These are phyloP conservation scores for Dryomyza anilis DNA, from an alignment of 2,888 invertebrate genomes.

Conservation along the genomic window DNA sequence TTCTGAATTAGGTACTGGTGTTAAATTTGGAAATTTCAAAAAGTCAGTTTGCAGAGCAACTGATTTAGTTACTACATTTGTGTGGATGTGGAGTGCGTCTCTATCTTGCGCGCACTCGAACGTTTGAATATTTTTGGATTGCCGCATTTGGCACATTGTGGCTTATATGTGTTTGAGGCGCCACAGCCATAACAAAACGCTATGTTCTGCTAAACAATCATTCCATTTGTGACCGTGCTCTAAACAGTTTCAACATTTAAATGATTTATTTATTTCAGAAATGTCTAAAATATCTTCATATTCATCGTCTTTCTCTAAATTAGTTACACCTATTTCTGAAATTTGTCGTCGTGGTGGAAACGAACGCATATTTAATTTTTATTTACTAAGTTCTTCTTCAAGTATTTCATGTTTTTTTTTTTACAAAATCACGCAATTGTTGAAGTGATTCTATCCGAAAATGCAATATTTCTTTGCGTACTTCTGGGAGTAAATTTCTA, in stretches of 20 bases:
- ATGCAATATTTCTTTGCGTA: constrained; percentile 23
- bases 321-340: background rate
- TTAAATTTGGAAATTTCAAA: too few species aligned
- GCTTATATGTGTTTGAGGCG: too few species aligned
- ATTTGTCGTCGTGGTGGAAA: background rate
- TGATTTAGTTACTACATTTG: too few species aligned
- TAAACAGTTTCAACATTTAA: background rate
- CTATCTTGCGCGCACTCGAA: too few species aligned
- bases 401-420: background rate
- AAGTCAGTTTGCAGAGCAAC: too few species aligned
- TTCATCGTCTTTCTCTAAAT: background rate
- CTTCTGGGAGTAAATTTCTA: constrained; percentile 22
- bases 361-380: background rate
- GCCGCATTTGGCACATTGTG: too few species aligned
- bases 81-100: too few species aligned
- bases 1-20: too few species aligned
- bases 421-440: constrained; percentile 15
- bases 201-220: background rate
- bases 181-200: too few species aligned
- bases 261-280: too few species aligned
- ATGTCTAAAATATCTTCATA: background rate
- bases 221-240: background rate
- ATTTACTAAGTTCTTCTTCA: background rate
- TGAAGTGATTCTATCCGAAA: background rate
- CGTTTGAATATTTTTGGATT: too few species aligned